Conservation (phyloP, 1,140 invertebrate genomes). For the Dendrolimus kikuchii region DNA sequence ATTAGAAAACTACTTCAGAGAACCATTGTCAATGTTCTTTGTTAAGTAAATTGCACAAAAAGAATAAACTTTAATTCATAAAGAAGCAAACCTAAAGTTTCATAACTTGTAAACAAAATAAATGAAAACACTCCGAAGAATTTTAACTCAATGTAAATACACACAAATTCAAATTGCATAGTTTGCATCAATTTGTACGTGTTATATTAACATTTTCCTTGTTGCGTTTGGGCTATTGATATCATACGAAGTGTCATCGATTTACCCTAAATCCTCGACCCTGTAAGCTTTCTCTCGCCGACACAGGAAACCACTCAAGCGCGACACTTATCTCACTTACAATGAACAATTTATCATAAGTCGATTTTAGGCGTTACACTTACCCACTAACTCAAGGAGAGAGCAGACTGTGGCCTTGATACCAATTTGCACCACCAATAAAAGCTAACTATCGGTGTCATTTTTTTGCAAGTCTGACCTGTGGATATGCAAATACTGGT, state of each 20-base stretch:
- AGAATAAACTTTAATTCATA: no score
- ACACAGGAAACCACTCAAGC: slow-evolving; percentile 62
- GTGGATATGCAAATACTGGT: slow-evolving; percentile 62
- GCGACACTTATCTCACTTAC: slow-evolving; percentile 61
- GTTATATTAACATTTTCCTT: no score
- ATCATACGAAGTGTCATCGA: slow-evolving; percentile 16
- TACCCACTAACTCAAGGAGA: slow-evolving; percentile 64
- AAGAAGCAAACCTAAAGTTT: no score
- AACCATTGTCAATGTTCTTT: no score
- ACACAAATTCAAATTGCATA: no score
- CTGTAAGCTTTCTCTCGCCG: slow-evolving; percentile 49
- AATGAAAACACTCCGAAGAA: no score
- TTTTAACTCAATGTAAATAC: no score
- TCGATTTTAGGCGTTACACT: slow-evolving; percentile 68
- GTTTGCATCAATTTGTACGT: no score
- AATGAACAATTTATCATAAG: slow-evolving; percentile 67
- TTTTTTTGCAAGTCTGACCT: slow-evolving; percentile 54
- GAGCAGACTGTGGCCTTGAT: slow-evolving; percentile 58
- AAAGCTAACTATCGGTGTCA: slow-evolving; percentile 49
- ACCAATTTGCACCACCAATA: slow-evolving; percentile 52
- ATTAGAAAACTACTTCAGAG: no score
- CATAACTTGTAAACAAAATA: no score
- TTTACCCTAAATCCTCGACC: slow-evolving; percentile 34
- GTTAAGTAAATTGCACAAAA: no score
- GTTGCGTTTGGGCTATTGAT: no score